A percentile compares a stretch with the other conserved stretches of the same genome.
Conservation (phyloP, 37 sponge, comb jelly and placozoan genomes). For the Crambe crambe region DNA sequence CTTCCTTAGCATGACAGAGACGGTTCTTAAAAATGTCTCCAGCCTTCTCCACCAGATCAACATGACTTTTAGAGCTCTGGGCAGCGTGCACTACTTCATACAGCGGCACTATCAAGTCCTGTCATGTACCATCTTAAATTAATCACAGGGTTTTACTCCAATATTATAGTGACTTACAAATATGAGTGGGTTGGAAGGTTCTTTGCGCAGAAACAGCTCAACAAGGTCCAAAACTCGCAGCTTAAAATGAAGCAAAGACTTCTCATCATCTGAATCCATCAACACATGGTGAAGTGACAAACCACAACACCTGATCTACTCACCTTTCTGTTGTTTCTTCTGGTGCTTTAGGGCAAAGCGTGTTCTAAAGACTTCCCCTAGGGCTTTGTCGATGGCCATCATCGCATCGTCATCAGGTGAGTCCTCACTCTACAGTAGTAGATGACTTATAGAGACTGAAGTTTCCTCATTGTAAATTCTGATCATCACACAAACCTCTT, state of each 20-base stretch:
- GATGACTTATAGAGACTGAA: too few species aligned
- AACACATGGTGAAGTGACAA: too few species aligned
- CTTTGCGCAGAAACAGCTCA: conserved; percentile 34
- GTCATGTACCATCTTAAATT: too few species aligned
- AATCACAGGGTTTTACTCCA: too few species aligned
- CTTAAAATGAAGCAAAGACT: conserved; percentile 47
- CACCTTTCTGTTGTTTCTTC: conserved; percentile 61
- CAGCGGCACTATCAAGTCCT: conserved; percentile 62
- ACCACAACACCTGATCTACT: background rate
- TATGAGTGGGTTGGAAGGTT: conserved; percentile 39
- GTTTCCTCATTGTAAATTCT: too few species aligned
- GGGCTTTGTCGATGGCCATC: conserved; percentile 59
- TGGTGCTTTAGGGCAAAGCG: conserved; percentile 10
- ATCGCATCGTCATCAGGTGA: conserved; percentile 73
- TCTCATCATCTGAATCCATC: conserved; percentile 40
- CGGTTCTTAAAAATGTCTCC: conserved; percentile 17
- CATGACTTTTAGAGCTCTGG: conserved; percentile 5
- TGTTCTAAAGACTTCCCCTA: conserved; percentile 55
- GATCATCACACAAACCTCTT: too few species aligned
- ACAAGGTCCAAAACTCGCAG: conserved; percentile 61
- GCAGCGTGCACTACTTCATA: conserved; percentile 22
- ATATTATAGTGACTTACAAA: conserved; percentile 43
- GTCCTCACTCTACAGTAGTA: conserved; percentile 19
- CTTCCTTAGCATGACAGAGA: conserved; percentile 55
- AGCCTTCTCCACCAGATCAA: conserved; percentile 22